Conservation (phyloP, 1,140 invertebrate genomes). For the Glomeris maerens region DNA sequence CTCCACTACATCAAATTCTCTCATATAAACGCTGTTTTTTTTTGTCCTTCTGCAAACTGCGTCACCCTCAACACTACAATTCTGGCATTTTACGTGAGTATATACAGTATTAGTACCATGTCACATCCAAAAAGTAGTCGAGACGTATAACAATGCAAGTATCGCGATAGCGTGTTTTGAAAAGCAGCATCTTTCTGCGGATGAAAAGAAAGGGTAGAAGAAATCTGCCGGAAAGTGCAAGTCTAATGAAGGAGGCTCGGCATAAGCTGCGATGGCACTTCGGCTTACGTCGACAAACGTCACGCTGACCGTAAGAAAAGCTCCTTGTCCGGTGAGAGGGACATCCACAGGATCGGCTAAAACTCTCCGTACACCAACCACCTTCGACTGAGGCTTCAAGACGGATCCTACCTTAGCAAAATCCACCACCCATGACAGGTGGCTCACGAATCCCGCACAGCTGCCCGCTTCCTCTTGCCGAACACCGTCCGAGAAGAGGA, state of each 20-base stretch:
- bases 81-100: too few species aligned
- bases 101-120: too few species aligned
- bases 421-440: neutral
- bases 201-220: conserved; percentile 5
- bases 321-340: neutral
- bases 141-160: too few species aligned
- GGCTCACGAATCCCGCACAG: neutral
- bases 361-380: neutral
- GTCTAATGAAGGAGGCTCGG: neutral
- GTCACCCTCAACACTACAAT: too few species aligned
- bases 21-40: too few species aligned
- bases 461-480: too few species aligned
- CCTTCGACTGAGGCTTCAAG: neutral
- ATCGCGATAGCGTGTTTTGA: too few species aligned
- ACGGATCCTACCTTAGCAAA: neutral
- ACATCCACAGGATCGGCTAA: neutral
- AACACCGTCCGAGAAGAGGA: neutral
- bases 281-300: neutral
- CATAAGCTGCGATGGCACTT: neutral
- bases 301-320: neutral
- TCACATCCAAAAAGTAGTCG: too few species aligned
- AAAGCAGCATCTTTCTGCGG: too few species aligned
- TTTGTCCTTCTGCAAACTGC: too few species aligned
- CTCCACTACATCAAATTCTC: too few species aligned
- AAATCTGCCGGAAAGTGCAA: neutral